These are phyloP conservation scores for Vollenhovia emeryi DNA, from an alignment of 1,140 invertebrate genomes.

Conservation along the genomic window DNA sequence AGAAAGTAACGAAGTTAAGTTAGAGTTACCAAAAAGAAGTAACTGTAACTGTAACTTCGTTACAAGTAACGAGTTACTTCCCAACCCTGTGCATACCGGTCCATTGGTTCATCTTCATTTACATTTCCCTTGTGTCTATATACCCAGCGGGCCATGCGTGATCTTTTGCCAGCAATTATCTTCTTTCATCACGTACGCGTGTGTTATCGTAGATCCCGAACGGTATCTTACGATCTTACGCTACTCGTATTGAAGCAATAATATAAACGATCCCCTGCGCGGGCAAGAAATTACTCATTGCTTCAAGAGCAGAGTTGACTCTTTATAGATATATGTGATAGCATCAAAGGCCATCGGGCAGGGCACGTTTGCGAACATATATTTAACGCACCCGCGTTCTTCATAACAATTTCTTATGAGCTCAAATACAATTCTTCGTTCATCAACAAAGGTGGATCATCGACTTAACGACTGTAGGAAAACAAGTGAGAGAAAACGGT, in stretches of 20 bases:
- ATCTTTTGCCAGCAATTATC: not conserved
- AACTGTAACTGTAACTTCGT: too few species aligned
- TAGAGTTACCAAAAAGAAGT: too few species aligned
- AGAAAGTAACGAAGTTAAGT: too few species aligned
- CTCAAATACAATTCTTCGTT: not conserved
- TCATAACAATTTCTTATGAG: slow-evolving; percentile 7
- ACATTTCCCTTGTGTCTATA: not conserved
- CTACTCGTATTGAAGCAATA: not conserved
- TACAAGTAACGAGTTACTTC: too few species aligned
- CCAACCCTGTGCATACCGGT: not conserved
- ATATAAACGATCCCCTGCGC: not conserved
- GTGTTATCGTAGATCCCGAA: not conserved
- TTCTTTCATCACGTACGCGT: not conserved
- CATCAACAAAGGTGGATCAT: not conserved
- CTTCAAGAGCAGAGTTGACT: not conserved
- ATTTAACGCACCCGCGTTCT: not conserved
- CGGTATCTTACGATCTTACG: too few species aligned
- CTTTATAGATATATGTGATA: not conserved
- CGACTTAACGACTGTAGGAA: not conserved
- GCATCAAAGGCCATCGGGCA: not conserved
- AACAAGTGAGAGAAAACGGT: not conserved
- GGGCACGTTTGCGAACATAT: not conserved
- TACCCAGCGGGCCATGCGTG: not conserved
- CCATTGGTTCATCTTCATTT: not conserved
- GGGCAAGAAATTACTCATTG: not conserved